Evolutionary conservation across 2,888 invertebrate species (phyloP).

Genomic region (Clitarchus hookeri): DNA sequence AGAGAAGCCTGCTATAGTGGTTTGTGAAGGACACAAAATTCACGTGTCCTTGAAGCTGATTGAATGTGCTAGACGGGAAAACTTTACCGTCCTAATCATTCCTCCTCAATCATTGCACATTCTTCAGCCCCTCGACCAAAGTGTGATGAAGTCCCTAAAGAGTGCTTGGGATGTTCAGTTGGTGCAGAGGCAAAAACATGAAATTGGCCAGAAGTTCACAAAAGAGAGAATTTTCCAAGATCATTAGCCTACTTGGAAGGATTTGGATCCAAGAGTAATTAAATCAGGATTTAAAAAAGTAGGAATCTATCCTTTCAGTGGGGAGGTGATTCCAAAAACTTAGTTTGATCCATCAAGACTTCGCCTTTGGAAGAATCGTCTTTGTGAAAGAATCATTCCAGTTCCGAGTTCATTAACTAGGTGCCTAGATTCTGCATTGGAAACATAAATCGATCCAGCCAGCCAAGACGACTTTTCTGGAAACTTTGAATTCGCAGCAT

Average conservation of each 20-base stretch:
- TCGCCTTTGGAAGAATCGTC: not conserved
- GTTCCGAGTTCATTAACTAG: not conserved
- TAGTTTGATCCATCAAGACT: not conserved
- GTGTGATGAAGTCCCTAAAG: not conserved
- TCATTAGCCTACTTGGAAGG: not conserved
- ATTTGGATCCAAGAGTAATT: not conserved
- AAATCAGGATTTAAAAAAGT: not conserved
- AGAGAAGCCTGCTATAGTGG: too few relatives aligned
- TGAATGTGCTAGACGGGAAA: not conserved
- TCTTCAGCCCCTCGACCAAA: not conserved
- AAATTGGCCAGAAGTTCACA: not conserved
- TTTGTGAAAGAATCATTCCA: not conserved
- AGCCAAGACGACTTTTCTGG: not conserved
- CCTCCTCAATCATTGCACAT: not conserved
- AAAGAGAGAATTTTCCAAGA: not conserved
- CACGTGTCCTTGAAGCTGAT: not conserved
- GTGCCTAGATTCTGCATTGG: not conserved
- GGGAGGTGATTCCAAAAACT: not conserved
- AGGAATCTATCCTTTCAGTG: not conserved
- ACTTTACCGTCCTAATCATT: not conserved
- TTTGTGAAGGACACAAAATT: too few relatives aligned
- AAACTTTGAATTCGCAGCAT: not conserved
- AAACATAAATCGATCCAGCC: not conserved
- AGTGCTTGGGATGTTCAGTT: not conserved
- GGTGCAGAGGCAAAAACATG: not conserved